Evolutionary conservation across 2,888 invertebrate species (phyloP).

Genomic region (Tetramorium bicarinatum): DNA sequence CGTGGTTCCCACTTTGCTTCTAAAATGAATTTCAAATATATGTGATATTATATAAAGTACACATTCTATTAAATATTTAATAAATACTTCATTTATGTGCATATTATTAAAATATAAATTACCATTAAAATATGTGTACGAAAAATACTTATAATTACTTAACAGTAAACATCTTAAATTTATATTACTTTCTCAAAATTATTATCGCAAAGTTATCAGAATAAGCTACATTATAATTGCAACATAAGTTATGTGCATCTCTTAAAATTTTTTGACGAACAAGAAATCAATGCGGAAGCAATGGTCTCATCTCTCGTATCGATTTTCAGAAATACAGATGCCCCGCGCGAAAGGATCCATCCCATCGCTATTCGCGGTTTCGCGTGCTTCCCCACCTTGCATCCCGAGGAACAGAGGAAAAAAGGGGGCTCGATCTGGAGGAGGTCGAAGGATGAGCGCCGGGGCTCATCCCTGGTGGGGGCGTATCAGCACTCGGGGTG

Average conservation of each 20-base stretch:
- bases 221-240: background rate
- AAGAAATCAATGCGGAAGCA: background rate
- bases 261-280: background rate
- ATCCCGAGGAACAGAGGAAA: conserved; percentile 46
- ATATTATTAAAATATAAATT: background rate
- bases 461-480: conserved; percentile 73
- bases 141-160: background rate
- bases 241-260: background rate
- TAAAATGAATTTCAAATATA: background rate
- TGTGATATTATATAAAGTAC: background rate
- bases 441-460: conserved; percentile 71
- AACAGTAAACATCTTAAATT: background rate
- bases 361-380: conserved; percentile 46
- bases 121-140: background rate
- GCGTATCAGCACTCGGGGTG: conserved; percentile 73
- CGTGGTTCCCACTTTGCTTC: background rate
- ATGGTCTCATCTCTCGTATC: background rate
- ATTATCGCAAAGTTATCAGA: background rate
- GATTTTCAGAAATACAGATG: conserved; percentile 6
- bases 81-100: background rate
- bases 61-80: background rate
- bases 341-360: conserved; percentile 42
- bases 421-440: conserved; percentile 58
- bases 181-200: background rate
- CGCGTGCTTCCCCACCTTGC: conserved; percentile 46